phyloP scores from a whole-genome alignment of 2,113 vertebrate species.

The Gallinago undulata region DNA sequence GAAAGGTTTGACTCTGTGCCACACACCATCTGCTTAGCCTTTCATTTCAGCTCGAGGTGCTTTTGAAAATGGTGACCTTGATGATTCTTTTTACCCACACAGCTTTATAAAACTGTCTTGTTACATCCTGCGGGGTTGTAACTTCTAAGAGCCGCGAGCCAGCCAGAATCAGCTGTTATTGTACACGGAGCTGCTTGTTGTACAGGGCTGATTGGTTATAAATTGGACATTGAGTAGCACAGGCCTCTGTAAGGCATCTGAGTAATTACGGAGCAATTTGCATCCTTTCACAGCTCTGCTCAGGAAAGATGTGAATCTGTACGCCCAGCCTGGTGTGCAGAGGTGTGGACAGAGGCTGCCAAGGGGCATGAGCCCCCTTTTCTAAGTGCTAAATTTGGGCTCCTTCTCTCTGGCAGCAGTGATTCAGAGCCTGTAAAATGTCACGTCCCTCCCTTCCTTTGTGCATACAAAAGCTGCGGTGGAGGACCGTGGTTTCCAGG shows the following conservation, averaged over 20 bases:
- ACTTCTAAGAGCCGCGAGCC: neutral
- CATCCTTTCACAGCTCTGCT: constrained; percentile 30
- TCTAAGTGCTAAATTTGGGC: neutral
- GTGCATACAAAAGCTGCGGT: neutral
- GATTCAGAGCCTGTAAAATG: neutral
- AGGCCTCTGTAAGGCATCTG: constrained; percentile 11
- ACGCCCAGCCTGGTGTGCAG: neutral
- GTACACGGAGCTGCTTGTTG: constrained; percentile 20
- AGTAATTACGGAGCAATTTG: constrained; percentile 49
- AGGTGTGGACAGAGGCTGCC: neutral
- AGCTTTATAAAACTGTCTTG: constrained; percentile 25
- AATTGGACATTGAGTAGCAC: constrained; percentile 35
- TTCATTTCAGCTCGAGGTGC: constrained; percentile 13
- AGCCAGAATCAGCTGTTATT: constrained; percentile 49
- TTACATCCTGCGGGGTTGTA: neutral
- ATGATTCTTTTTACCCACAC: neutral
- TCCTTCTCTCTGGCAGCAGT: neutral
- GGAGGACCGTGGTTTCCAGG: neutral
- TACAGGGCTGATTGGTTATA: constrained; percentile 35
- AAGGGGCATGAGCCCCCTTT: neutral
- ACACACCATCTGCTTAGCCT: constrained; percentile 4
- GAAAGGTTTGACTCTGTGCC: neutral
- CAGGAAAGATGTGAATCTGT: neutral
- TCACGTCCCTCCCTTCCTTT: neutral
- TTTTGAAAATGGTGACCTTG: constrained; percentile 38